phyloP scores from a whole-genome alignment of 2,113 vertebrate genomes.

The Dipodomys stephensi region DNA sequence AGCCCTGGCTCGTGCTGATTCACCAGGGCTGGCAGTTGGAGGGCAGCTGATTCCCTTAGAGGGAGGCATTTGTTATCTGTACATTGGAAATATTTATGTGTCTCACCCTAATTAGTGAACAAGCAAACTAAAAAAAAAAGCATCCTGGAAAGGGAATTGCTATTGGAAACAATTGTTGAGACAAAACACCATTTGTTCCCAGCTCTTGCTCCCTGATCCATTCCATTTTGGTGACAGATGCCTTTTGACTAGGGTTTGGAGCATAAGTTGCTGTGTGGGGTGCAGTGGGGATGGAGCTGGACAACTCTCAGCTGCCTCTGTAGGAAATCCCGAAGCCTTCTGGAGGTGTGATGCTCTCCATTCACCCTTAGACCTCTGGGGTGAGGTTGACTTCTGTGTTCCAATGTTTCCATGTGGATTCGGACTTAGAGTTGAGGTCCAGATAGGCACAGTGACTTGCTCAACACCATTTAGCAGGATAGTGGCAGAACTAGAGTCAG shows the following conservation, averaged over 20 bases:
- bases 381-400: not conserved
- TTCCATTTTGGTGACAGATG: conserved; percentile 76
- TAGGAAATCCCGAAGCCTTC: not conserved
- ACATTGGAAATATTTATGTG: conserved; percentile 75
- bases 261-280: not conserved
- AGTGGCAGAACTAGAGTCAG: not conserved
- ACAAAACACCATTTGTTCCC: conserved; percentile 78
- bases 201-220: conserved; percentile 66
- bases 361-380: not conserved
- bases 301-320: not conserved
- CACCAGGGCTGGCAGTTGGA: conserved; percentile 31
- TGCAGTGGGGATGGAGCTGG: not conserved
- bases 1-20: conserved; percentile 26
- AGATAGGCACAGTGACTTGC: not conserved
- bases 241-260: conserved; percentile 71
- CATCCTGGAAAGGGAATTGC: conserved; percentile 73
- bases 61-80: conserved; percentile 71
- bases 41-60: conserved; percentile 50
- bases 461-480: conserved; percentile 6
- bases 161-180: conserved; percentile 77
- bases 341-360: not conserved
- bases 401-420: not conserved
- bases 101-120: conserved; percentile 71
- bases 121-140: conserved; percentile 50
- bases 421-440: not conserved